Evolutionary conservation across 1,140 invertebrate species (phyloP).

Genomic region (Helicoverpa zea): DNA sequence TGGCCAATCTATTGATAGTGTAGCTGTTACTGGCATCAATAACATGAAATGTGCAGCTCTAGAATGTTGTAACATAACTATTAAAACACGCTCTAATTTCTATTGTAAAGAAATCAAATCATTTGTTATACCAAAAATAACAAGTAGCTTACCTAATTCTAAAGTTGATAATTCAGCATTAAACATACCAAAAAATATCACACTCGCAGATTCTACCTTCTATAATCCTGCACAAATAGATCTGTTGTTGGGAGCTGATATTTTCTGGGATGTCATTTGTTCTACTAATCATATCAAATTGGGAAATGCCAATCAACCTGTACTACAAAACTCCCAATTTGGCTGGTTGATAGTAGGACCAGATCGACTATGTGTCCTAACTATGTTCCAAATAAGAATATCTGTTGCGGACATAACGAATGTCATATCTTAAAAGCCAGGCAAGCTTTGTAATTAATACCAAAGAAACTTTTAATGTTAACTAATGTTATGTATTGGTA

Average conservation of each 20-base stretch:
- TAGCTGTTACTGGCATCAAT: background rate
- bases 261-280: constrained; percentile 25
- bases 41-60: background rate
- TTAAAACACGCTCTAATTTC: background rate
- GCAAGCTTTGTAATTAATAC: too few relatives aligned
- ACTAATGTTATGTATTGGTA: too few relatives aligned
- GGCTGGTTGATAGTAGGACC: constrained; percentile 21
- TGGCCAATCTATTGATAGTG: background rate
- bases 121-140: constrained; percentile 19
- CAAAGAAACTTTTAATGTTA: too few relatives aligned
- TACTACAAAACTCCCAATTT: constrained; percentile 28
- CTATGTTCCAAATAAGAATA: constrained; percentile 7
- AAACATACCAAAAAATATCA: constrained; percentile 1
- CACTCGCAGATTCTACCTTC: constrained; percentile 19
- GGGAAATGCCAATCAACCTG: constrained; percentile 7
- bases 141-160: constrained; percentile 16
- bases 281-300: constrained; percentile 5
- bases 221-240: constrained; percentile 7
- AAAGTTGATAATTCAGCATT: constrained; percentile 1
- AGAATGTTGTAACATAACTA: constrained; percentile 2
- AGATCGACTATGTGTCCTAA: background rate
- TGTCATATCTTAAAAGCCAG: too few relatives aligned
- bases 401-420: background rate
- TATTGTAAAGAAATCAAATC: background rate
- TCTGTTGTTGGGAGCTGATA: constrained; percentile 23